Evolutionary conservation across 1,140 invertebrate genomes (phyloP), one percentile per base, ranked within the genome.

Genomic region (Diorhabda carinulata): DNA sequence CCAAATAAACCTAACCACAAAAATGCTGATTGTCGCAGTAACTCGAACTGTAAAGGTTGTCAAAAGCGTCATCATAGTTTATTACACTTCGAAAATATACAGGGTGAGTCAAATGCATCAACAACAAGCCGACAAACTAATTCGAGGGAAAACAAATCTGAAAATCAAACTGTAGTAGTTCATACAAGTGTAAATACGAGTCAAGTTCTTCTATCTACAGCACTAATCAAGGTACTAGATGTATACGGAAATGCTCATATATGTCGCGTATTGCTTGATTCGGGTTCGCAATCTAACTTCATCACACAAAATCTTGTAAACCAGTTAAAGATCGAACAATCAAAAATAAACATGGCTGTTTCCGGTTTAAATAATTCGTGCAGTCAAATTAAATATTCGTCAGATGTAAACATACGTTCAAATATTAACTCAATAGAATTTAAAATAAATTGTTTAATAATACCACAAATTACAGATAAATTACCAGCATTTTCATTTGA

Each of bases 41-140:
- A 9, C 43, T 68, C 7, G 57, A 68, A 42, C 59, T 57, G 65
- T n/a, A 67, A n/a, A 59, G 47, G 10, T n/a, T 67, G 66, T 45
- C n/a, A 67, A 41, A 8, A 10, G 43, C 40, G 40, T n/a, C 66
- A 67, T 44, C 41, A 61, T 45, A 67, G 57, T 8, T 58, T 61
- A 42, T 61, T 61, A 43, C 66, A 67, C 8, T 60, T 60, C 7
- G 40, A 65, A 3, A 47, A 44, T 41, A 8, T 25, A 25, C 25
- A 25, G 25, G 25, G 25, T 10, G 41, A 40, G 4, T 44, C 57
- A n/a, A 45, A 44, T 8, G 2, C 43, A 25, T 5, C 3, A 61
- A 6, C 44, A 9, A 25, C 8, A 45, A 0, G 43, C 41, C n/a
- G 7, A 64, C 6, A 40, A 45, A 10, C 3, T 64, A 7, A 64